phyloP scores from a whole-genome alignment of 2,888 invertebrate species.

The Cabera pusaria region DNA sequence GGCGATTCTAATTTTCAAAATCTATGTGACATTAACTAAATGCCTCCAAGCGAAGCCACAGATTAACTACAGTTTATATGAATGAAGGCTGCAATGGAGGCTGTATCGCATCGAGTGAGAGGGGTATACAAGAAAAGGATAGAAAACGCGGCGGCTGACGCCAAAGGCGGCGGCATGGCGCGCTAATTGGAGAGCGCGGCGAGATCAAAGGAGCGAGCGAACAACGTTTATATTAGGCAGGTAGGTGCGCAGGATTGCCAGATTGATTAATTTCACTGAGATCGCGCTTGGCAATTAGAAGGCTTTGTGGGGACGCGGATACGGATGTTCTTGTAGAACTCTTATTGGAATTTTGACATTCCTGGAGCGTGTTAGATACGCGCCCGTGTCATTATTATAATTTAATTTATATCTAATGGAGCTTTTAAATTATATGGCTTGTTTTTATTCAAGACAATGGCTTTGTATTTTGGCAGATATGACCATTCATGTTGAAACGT shows the following conservation, averaged over 20 bases:
- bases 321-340: conserved; percentile 36
- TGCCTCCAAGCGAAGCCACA: conserved; percentile 5
- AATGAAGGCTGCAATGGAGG: conserved; percentile 24
- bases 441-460: no score
- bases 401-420: no score
- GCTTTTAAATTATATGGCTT: no score
- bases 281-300: conserved; percentile 76
- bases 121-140: conserved; percentile 39
- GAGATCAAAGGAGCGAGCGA: conserved; percentile 72
- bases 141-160: conserved; percentile 62
- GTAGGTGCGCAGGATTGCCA: conserved; percentile 46
- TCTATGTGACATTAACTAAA: conserved; percentile 6
- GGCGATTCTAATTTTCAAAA: no score
- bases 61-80: conserved; percentile 9
- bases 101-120: conserved; percentile 39
- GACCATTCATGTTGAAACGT: no score
- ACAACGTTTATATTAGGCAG: conserved; percentile 80
- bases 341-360: conserved; percentile 34
- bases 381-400: no score
- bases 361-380: neutral
- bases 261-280: conserved; percentile 77
- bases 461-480: no score
- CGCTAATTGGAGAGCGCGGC: conserved; percentile 79
- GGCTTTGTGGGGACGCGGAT: conserved; percentile 57
- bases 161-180: conserved; percentile 76